Conservation (phyloP, 1,140 invertebrate genomes). For the Microplitis mediator region DNA sequence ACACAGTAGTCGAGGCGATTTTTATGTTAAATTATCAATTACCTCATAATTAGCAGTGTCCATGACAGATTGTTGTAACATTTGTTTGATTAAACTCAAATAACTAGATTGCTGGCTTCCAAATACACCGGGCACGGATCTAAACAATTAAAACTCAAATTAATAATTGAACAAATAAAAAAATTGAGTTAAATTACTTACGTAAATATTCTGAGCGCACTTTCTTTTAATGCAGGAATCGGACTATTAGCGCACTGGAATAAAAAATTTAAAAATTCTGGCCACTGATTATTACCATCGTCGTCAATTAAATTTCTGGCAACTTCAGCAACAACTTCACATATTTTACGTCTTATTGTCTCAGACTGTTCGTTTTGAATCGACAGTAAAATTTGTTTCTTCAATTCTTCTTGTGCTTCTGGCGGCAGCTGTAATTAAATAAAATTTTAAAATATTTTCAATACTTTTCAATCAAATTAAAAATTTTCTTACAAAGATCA, state of each 20-base stretch:
- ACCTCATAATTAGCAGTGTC: slow-evolving; percentile 73
- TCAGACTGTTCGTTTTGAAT: slow-evolving; percentile 83
- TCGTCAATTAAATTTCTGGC: slow-evolving; percentile 96
- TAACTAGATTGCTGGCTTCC: slow-evolving; percentile 93
- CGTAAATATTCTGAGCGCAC: slow-evolving; percentile 92
- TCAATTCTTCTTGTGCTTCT: slow-evolving; percentile 82
- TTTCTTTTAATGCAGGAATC: slow-evolving; percentile 85
- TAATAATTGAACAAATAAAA: slow-evolving; percentile 3
- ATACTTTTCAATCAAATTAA: background rate
- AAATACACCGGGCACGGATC: slow-evolving; percentile 94
- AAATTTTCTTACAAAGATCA: background rate
- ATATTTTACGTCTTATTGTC: slow-evolving; percentile 85
- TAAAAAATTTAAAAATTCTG: slow-evolving; percentile 94
- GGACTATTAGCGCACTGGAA: slow-evolving; percentile 91
- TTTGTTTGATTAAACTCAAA: slow-evolving; percentile 92
- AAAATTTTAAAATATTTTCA: slow-evolving; percentile 20
- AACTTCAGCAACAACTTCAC: slow-evolving; percentile 93
- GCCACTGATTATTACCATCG: slow-evolving; percentile 96
- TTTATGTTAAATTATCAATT: slow-evolving; percentile 33
- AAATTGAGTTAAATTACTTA: slow-evolving; percentile 59
- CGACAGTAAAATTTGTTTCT: slow-evolving; percentile 82
- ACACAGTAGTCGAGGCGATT: background rate
- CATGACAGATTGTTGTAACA: slow-evolving; percentile 83
- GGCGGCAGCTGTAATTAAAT: slow-evolving; percentile 68
- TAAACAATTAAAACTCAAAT: slow-evolving; percentile 47